These are phyloP conservation scores for Drosophila rubida DNA, from an alignment of 2,888 invertebrate genomes.

Conservation along the genomic window DNA sequence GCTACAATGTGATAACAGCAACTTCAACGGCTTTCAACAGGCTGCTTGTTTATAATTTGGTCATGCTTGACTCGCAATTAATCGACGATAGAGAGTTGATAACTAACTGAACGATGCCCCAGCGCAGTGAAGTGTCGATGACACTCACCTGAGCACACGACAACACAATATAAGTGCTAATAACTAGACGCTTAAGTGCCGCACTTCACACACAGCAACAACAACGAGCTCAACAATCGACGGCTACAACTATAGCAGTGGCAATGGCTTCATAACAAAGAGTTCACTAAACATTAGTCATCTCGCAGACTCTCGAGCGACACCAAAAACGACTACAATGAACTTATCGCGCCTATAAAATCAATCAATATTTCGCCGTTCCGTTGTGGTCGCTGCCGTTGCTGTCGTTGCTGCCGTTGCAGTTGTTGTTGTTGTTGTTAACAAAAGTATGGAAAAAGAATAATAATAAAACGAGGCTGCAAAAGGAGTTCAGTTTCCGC, in stretches of 20 bases:
- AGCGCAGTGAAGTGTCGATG: constrained; percentile 45
- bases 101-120: constrained; percentile 1
- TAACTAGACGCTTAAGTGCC: constrained; percentile 56
- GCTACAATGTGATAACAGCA: background rate
- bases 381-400: background rate
- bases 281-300: constrained; percentile 73
- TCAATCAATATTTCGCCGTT: constrained; percentile 64
- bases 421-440: constrained; percentile 13
- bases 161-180: constrained; percentile 58
- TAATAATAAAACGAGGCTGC: constrained; percentile 63
- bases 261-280: constrained; percentile 53
- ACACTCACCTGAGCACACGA: constrained; percentile 38
- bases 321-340: constrained; percentile 46
- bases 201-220: constrained; percentile 30
- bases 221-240: background rate
- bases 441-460: constrained; percentile 24
- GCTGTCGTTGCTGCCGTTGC: constrained; percentile 8
- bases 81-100: background rate
- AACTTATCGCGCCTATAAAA: constrained; percentile 77
- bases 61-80: constrained; percentile 14
- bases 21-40: background rate
- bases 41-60: background rate
- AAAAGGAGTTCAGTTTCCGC: constrained; percentile 72
- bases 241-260: constrained; percentile 21
- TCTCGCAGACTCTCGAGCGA: constrained; percentile 43